These are phyloP conservation scores for Neoscelio sp. DNA, from an alignment of 2,888 invertebrate genomes.

Conservation along the genomic window DNA sequence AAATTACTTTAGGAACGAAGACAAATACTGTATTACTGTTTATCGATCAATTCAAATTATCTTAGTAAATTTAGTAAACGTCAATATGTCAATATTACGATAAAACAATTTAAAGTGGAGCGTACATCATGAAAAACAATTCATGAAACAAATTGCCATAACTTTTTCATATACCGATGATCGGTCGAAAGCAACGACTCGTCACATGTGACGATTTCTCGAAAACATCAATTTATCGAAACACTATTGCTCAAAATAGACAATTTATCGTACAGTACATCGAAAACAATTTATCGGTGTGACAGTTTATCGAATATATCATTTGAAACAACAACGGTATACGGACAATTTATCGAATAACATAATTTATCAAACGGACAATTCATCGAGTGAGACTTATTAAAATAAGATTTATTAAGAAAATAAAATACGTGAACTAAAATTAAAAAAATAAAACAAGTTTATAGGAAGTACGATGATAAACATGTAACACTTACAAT, in stretches of 20 bases:
- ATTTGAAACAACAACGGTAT: slow-evolving; percentile 42
- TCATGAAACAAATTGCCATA: no score
- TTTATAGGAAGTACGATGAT: no score
- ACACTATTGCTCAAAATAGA: slow-evolving; percentile 36
- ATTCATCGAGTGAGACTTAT: slow-evolving; percentile 42
- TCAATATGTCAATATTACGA: no score
- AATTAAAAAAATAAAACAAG: background rate
- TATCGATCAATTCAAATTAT: no score
- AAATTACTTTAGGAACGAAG: no score
- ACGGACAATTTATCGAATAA: slow-evolving; percentile 45
- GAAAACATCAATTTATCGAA: slow-evolving; percentile 26
- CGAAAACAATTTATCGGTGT: slow-evolving; percentile 44
- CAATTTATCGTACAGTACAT: slow-evolving; percentile 31
- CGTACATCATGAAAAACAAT: no score
- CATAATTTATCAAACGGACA: slow-evolving; percentile 44
- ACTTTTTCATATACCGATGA: no score
- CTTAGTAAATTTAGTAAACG: no score
- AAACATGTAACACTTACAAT: no score
- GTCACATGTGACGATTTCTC: slow-evolving; percentile 8
- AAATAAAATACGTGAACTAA: slow-evolving; percentile 2
- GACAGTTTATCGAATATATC: slow-evolving; percentile 43
- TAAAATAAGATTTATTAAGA: slow-evolving; percentile 39
- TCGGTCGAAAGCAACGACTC: no score
- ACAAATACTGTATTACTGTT: no score
- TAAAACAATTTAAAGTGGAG: no score